Evolutionary conservation across 2,113 vertebrate species (phyloP), one percentile per base, ranked within the genome.

Genomic region (Tichodroma muraria): DNA sequence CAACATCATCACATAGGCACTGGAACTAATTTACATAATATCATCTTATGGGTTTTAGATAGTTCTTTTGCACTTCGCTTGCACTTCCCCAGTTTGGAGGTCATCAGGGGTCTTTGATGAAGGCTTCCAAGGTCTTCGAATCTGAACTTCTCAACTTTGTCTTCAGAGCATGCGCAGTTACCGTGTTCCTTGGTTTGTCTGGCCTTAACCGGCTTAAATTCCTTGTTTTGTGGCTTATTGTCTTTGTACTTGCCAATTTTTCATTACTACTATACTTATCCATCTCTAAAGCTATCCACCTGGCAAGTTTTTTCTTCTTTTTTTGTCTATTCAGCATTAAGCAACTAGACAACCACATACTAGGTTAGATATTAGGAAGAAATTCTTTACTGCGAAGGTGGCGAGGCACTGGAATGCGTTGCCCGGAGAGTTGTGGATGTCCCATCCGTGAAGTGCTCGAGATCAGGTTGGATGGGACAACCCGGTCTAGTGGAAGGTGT

Each of bases 81-180:
- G 37, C 0, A 0, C 15, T 18, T 64, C 47, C 37, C 19, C 37
- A 42, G 1, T 64, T 64, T 2, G 6, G 19, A 10, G 23, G 18
- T 78, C 4, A 1, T 42, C 8, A 6, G 60, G 23, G 4, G 31
- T 35, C 37, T 53, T n/a, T 63, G 59, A 42, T 63, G 37, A 78
- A n/a, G 31, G 24, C 59, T 42, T 22, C 47, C 37, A 22, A 64
- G 18, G 37, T 30, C 47, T 10, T 52, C 1, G 0, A 18, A 28
- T 13, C 23, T 42, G 37, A 64, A 42, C 9, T 9, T 53, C 42
- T 53, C 47, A 42, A 8, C 76, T 78, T 78, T 23, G 24, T 64
- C 37, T 79, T 53, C 1, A 3, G 24, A 53, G 37, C 60, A 44
- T 23, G 49, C 4, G 3, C 24, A 53, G 60, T 28, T 64, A 35